Evolutionary conservation across 37 sponge, comb jelly and placozoan species (phyloP).

Genomic region (Oscarella lobularis): DNA sequence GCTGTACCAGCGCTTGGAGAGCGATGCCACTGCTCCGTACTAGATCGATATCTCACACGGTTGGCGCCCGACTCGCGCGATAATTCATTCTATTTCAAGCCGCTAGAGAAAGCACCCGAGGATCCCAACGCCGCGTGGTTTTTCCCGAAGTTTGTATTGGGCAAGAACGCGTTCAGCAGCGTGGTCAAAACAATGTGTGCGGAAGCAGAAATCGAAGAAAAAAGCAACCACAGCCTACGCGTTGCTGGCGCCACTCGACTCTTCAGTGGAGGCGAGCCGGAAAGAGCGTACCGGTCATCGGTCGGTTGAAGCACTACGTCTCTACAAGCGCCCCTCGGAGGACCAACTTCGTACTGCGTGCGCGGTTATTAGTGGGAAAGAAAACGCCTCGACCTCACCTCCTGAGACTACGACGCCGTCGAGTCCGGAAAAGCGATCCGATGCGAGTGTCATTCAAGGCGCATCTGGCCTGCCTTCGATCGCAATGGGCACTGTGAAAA

Average conservation of each 20-base stretch:
- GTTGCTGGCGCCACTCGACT: conserved; percentile 18
- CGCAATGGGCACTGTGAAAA: no score
- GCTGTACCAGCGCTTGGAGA: conserved; percentile 9
- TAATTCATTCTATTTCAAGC: conserved; percentile 12
- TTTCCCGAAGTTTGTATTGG: background rate
- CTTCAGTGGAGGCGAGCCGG: conserved; percentile 20
- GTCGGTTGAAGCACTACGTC: conserved; percentile 9
- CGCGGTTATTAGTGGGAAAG: background rate
- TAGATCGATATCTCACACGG: background rate
- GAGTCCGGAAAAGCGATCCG: no score
- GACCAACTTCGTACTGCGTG: conserved; percentile 17
- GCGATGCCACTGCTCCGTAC: conserved; percentile 5
- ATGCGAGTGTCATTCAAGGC: no score
- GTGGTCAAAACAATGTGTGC: conserved; percentile 17
- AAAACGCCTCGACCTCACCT: background rate
- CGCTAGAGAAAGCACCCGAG: background rate
- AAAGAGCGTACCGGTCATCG: conserved; percentile 24
- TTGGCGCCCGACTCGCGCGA: conserved; percentile 3
- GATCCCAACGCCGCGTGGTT: conserved; percentile 9
- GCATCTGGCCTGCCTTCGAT: no score
- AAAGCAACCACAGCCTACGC: conserved; percentile 31
- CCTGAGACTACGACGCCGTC: no score
- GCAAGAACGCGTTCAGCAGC: conserved; percentile 13
- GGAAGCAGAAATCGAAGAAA: conserved; percentile 12
- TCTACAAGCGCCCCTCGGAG: conserved; percentile 17